Base-by-base conservation (phyloP, 1,140 invertebrate species). In the Drosophila persimilis region DNA sequence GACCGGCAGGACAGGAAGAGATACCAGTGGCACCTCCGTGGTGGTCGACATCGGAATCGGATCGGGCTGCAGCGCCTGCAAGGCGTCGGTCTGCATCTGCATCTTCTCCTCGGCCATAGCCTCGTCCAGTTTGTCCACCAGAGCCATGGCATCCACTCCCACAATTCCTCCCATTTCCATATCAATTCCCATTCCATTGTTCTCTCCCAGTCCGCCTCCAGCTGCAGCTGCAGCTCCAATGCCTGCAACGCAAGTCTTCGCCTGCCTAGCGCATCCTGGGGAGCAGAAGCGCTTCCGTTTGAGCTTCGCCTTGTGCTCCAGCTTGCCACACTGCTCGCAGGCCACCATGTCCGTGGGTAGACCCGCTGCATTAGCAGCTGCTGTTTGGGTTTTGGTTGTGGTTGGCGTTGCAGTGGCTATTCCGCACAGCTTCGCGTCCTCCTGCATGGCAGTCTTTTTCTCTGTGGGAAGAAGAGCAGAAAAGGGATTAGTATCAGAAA, bases 201-300 rank as follows among this genome's bases (percentile, higher is more conserved):
- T 44, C 56, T 60, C 63, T 11, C 17, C 56, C 2, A 35, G 1
- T 46, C 41, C 70, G 24, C 22, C 11, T 31, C 55, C 31, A 22
- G 39, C 43, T 64, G 39, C 46, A 31, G 13, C 17, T 46, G 20
- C 41, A 13, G 35, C 35, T 4, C 11, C 29, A 11, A 47, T 24
- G 13, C 61, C 43, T 5, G 17, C 24, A 2, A 54, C 45, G 13
- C 64, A 43, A 6, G 56, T 81, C 45, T 88, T 90, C 17, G 89
- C 80, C 58, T 80, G 71, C 2, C 83, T 74, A 1, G 74, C 80
- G 69, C 91, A 91, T 31, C 58, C 74, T 4, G 77, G 77, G 2
- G 95, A 96, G 81, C 96, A 97, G 78, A 96, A 97, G 47, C 95
- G 92, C 84, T 97, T 96, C 41, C 94, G 93, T 60, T 96, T 96